These are phyloP conservation scores for Corythaixoides concolor DNA, from an alignment of 2,113 vertebrate genomes.

Conservation along the genomic window DNA sequence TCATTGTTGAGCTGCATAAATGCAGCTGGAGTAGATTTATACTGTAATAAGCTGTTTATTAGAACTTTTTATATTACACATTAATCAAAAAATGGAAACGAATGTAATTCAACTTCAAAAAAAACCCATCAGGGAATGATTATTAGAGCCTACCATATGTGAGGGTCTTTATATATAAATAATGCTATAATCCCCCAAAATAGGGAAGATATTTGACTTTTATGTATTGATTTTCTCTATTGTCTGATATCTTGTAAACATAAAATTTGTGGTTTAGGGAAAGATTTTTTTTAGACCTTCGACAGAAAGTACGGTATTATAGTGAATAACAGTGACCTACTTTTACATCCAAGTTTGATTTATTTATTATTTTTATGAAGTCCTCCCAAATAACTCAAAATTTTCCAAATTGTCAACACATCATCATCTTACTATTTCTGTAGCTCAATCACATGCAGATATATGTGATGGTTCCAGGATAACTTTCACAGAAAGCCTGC, in stretches of 20 bases:
- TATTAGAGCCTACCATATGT: neutral
- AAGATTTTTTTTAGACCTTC: rapidly evolving
- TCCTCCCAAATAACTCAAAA: neutral
- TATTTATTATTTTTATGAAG: neutral
- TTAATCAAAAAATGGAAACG: neutral
- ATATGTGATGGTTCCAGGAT: neutral
- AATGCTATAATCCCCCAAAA: neutral
- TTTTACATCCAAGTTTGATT: neutral
- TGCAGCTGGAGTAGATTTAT: neutral
- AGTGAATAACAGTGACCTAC: neutral
- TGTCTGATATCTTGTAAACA: neutral
- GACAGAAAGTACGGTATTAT: neutral
- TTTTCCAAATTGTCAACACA: neutral
- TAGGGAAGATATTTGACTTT: neutral
- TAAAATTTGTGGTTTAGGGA: neutral
- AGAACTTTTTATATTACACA: neutral
- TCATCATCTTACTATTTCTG: neutral
- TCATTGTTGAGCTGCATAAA: neutral
- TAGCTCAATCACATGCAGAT: neutral
- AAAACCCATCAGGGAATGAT: neutral
- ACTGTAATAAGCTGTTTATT: slow-evolving; percentile 7
- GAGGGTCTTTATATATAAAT: neutral
- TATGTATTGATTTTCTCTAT: neutral
- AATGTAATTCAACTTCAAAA: neutral
- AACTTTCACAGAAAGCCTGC: neutral